These are phyloP conservation scores for Ashinkailepas kermadecensis DNA, from an alignment of 2,888 invertebrate genomes.

Conservation along the genomic window DNA sequence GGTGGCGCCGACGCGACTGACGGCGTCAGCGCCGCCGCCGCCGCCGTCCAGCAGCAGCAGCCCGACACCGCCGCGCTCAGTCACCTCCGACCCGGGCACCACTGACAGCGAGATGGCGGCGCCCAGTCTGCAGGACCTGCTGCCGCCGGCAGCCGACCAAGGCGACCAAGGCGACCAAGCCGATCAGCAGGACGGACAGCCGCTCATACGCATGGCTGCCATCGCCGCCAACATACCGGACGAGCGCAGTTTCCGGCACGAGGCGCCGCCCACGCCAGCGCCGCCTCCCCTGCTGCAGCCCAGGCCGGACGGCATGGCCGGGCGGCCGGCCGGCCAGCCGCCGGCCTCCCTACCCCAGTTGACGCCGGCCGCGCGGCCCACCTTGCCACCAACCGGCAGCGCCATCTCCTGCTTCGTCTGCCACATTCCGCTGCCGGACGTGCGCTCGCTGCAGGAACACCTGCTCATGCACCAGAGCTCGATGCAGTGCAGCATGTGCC, in stretches of 20 bases:
- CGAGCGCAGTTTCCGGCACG: conserved; percentile 19
- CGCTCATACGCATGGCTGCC: conserved; percentile 19
- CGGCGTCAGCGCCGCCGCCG: conserved; percentile 1
- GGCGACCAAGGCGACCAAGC: neutral
- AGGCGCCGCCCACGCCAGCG: neutral
- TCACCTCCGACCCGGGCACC: conserved; percentile 1
- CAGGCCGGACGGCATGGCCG: neutral
- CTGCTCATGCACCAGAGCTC: neutral
- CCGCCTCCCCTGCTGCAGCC: conserved; percentile 3
- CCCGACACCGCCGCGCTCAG: conserved; percentile 9
- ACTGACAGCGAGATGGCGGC: neutral
- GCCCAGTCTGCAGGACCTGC: conserved; percentile 6
- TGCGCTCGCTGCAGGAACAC: conserved; percentile 12
- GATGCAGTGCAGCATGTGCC: conserved; percentile 22
- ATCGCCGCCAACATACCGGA: conserved; percentile 21
- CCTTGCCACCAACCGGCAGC: neutral
- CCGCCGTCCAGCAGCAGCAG: neutral
- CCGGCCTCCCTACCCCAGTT: neutral
- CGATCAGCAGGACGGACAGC: neutral
- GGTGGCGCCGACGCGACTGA: neutral
- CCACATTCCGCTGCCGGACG: neutral
- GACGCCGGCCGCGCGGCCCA: neutral
- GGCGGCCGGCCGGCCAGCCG: neutral
- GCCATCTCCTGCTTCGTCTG: conserved; percentile 8
- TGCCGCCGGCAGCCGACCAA: neutral